Base-by-base conservation (phyloP, 2,888 invertebrate species). In the Sinohyriopsis cumingii region DNA sequence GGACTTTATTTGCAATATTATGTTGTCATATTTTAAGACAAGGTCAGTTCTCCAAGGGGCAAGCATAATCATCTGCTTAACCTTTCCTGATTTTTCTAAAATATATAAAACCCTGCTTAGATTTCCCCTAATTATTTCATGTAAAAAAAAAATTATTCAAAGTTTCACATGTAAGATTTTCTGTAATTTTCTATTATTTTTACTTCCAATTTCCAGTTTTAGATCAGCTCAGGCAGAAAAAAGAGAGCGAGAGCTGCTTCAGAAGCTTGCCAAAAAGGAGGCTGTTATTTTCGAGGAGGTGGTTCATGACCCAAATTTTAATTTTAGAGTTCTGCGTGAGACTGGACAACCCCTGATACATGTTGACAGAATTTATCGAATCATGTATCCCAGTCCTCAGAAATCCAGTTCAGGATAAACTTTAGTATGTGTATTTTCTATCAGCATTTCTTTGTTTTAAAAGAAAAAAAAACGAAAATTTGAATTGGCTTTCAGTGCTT, bases 301-400 rank as follows among this genome's bases (percentile, higher is more conserved):
- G 65, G 80, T 82, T 65, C 85, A 86, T 78, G 86, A 86, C 73
- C 83, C 84, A 63, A 86, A 85, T 77, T 84, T 80, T 81, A 82
- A 80, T 72, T 84, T 80, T 80, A 80, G 85, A 80, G 67, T 82
- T 28, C 72, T 73, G 65, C 78, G 75, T 74, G 80, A 78, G 57
- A 65, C 69, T 45, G 79, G 82, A 57, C 64, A 65, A 33, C 62
- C 65, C 63, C 79, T 79, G 45, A 68, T 82, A 53, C 86, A 86
- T 74, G 84, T 86, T 65, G 80, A 86, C 72, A 83, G 82, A 54
- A 84, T 86, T 63, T 85, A 84, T 81, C 76, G 76, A 74, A 78
- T 86, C 68, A 81, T 86, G 78, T 86, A 86, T 67, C 86, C 86
- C 18, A 82, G 77, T 62, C 9, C 45, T 45, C 65, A 69, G 25